These are phyloP conservation scores for Noctilio leporinus DNA, from an alignment of 2,113 vertebrate species.

Conservation along the genomic window DNA sequence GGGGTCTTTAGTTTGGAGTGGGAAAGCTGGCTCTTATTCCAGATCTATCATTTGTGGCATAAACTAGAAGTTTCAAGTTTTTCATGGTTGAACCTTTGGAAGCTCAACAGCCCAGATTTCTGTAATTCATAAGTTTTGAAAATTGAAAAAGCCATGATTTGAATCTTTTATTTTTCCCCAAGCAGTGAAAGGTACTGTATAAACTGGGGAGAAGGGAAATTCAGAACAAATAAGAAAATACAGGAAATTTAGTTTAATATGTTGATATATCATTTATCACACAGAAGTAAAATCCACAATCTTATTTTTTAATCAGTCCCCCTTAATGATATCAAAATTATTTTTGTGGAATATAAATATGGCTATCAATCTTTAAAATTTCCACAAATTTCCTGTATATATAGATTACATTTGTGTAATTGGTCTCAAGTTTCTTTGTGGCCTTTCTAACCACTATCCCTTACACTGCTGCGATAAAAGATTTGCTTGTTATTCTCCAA, in stretches of 20 bases:
- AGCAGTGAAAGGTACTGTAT: background rate
- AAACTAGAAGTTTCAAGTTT: background rate
- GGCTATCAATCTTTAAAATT: background rate
- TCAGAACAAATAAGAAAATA: conserved; percentile 1
- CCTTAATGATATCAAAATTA: background rate
- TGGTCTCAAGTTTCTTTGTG: background rate
- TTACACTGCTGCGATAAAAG: background rate
- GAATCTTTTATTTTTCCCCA: background rate
- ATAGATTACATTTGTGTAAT: background rate
- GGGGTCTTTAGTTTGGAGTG: background rate
- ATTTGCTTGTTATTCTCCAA: background rate
- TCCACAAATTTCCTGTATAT: background rate
- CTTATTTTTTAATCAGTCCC: background rate
- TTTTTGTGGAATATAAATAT: background rate
- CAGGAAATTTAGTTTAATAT: background rate
- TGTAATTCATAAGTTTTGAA: background rate
- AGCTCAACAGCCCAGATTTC: background rate
- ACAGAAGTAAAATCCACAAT: background rate
- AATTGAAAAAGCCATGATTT: background rate
- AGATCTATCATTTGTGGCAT: background rate
- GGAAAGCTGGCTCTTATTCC: background rate
- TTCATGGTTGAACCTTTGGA: background rate
- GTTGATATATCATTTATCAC: background rate
- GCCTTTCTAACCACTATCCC: background rate
- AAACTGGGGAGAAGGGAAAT: background rate